A percentile compares a stretch with the other conserved stretches of the same genome.
Evolutionary conservation across 2,797 vertebrate species (phyloP).

Genomic region (Neosalanx taihuensis): DNA sequence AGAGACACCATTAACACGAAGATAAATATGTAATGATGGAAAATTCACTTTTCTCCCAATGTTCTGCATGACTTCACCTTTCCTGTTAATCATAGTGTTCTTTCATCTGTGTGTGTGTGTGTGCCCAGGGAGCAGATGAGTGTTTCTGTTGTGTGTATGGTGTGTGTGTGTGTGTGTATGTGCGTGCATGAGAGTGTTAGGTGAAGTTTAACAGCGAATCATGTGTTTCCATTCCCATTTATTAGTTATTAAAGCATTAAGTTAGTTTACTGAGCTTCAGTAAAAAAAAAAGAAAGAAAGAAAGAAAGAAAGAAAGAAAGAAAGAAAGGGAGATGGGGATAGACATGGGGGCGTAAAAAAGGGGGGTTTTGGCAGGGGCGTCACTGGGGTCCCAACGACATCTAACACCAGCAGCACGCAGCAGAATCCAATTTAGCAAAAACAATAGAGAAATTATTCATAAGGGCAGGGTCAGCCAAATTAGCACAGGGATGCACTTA

Average conservation of each 20-base stretch:
- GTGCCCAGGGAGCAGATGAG: background rate
- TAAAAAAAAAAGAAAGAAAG: background rate
- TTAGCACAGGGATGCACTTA: constrained; percentile 68
- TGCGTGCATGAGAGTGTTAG: background rate
- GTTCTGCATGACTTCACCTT: constrained; percentile 74
- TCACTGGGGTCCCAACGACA: constrained; percentile 11
- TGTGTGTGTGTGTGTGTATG: constrained; percentile 2
- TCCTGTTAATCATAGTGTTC: constrained; percentile 60
- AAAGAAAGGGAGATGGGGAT: background rate
- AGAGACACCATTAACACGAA: constrained; percentile 73
- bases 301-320: background rate
- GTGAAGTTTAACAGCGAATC: background rate
- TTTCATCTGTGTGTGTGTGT: constrained; percentile 26
- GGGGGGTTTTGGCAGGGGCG: constrained; percentile 24
- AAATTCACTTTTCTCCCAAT: constrained; percentile 70
- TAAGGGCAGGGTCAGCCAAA: constrained; percentile 67
- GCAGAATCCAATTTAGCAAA: constrained; percentile 73
- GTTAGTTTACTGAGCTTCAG: constrained; percentile 49
- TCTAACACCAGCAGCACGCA: constrained; percentile 25
- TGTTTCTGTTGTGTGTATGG: background rate
- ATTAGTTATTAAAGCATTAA: constrained; percentile 71
- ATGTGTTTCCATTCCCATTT: constrained; percentile 59
- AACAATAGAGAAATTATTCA: constrained; percentile 77
- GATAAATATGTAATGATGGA: constrained; percentile 78
- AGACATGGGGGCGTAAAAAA: background rate